Base-by-base conservation (phyloP, 2,888 invertebrate genomes). In the Shargacucullia verbasci region DNA sequence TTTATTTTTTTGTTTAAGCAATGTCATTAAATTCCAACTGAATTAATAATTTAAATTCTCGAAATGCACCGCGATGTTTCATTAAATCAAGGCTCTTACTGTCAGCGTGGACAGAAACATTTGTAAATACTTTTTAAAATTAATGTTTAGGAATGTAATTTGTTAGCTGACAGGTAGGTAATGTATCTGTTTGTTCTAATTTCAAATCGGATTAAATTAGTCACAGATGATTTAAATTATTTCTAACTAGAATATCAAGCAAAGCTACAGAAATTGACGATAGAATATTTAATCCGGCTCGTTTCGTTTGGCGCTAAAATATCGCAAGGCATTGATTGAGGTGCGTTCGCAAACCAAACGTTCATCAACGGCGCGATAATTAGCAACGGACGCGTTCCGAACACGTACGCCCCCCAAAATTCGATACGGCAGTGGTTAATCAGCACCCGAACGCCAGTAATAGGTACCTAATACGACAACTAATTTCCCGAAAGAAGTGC, bases 381-480 rank as follows among this genome's bases (percentile, higher is more conserved):
- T 78, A 79, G 74, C 66, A 55, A 68, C 53, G 64, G 58, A 68
- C 54, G 67, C 63, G 68, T 70, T 70, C 76, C 54, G 56, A 68
- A 71, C 78, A 81, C 82, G 82, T 78, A 62, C 73, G 54, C 54
- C 53, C 55, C 56, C 76, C 76, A 72, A 75, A 80, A 80, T 73
- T 78, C 75, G 74, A 70, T 73, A 71, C 63, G 71, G 55, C 62
- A 63, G 50, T 71, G 70, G 82, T 81, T 86, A 85, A 89, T 88
- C 86, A 88, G 80, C 71, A 60, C 75, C 62, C 76, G 76, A 81
- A 80, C 69, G 76, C 70, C 80, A 79, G 82, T 89, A 88, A 89
- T 90, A 82, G 84, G 78, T 81, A 85, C 84, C 80, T 90, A 92
- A 90, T 90, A 90, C 89, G 91, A 90, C 91, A 92, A 89, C 88